Conservation (phyloP, 2,888 invertebrate genomes). For the Dendrolimus pini region DNA sequence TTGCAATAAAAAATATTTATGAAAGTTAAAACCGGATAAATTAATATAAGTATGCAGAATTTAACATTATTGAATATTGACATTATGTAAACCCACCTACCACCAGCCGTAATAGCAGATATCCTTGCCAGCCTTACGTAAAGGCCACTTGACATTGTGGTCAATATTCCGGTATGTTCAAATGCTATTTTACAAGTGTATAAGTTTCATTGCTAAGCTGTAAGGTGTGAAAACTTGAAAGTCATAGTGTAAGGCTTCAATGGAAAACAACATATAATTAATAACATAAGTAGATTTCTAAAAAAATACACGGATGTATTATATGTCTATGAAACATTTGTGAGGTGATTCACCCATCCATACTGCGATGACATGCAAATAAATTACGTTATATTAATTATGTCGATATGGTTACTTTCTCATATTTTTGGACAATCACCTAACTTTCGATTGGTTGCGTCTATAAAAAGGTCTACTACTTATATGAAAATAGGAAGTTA, state of each 20-base stretch:
- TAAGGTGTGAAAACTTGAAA: not conserved
- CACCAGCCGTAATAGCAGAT: not conserved
- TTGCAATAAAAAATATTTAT: no score
- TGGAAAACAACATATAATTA: not conserved
- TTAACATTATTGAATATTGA: not conserved
- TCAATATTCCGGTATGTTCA: not conserved
- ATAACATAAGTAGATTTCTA: not conserved
- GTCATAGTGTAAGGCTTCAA: not conserved
- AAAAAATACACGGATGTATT: slow-evolving; percentile 4
- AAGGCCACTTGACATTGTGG: not conserved
- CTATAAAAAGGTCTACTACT: no score
- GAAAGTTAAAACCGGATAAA: no score
- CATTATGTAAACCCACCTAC: not conserved
- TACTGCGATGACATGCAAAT: slow-evolving; percentile 1
- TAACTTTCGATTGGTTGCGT: no score
- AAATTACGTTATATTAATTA: not conserved
- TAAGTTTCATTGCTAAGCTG: not conserved
- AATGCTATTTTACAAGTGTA: not conserved
- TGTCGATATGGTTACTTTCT: not conserved
- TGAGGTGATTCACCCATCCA: slow-evolving; percentile 6
- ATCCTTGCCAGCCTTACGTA: not conserved
- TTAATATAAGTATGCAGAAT: no score
- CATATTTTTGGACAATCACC: not conserved
- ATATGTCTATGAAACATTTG: slow-evolving; percentile 1
- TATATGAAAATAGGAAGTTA: no score